A percentile compares a stretch with the other conserved stretches of the same genome.
Evolutionary conservation across 2,888 invertebrate species (phyloP).

Genomic region (Pandemis cinnamomeana): DNA sequence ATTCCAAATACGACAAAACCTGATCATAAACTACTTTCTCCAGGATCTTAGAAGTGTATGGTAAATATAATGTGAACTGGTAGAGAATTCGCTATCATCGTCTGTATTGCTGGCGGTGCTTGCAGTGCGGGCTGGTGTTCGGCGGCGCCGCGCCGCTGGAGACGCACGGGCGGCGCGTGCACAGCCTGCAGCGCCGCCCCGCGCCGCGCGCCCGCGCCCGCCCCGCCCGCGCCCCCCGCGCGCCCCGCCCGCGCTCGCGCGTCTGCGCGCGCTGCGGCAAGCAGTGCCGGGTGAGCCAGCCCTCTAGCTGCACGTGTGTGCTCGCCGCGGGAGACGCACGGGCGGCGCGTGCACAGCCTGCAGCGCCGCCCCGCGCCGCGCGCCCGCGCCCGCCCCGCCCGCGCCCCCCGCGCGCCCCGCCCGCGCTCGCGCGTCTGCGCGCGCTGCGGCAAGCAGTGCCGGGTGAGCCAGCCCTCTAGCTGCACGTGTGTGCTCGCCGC

Average conservation of each 20-base stretch:
- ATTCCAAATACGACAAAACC: no score
- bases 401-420: not conserved
- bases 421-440: not conserved
- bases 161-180: not conserved
- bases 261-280: constrained; percentile 3
- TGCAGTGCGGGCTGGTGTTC: not conserved
- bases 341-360: not conserved
- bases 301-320: no score
- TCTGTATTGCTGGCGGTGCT: no score
- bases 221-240: not conserved
- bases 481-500: no score
- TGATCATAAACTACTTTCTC: no score
- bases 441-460: not conserved
- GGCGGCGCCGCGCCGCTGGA: not conserved
- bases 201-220: no score
- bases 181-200: not conserved
- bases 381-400: no score
- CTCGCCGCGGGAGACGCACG: not conserved
- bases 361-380: no score
- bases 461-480: no score
- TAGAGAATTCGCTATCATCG: not conserved
- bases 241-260: not conserved
- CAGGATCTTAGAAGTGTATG: no score
- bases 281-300: no score
- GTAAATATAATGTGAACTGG: no score